Conservation (phyloP, 2,797 vertebrate species). For the Morus bassanus region DNA sequence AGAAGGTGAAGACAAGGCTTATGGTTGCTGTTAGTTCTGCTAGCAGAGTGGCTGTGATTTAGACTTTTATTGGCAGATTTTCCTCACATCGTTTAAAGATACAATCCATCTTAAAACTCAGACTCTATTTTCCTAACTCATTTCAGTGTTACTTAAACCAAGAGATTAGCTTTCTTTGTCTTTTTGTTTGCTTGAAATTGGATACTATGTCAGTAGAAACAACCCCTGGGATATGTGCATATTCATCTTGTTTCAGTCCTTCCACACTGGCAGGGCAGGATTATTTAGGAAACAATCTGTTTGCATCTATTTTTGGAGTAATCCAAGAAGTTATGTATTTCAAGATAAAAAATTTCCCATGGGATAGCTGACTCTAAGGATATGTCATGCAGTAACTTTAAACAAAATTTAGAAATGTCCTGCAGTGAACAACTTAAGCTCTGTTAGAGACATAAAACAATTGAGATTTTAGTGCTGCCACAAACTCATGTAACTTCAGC, state of each 20-base stretch:
- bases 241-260: background rate
- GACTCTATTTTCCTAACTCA: background rate
- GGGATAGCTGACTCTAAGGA: background rate
- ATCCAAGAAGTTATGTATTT: background rate
- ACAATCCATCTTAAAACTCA: background rate
- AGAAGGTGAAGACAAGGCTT: background rate
- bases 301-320: conserved; percentile 26
- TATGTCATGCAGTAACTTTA: background rate
- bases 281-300: background rate
- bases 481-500: background rate
- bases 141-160: background rate
- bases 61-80: background rate
- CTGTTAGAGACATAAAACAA: background rate
- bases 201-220: background rate
- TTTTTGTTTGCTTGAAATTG: background rate
- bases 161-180: background rate
- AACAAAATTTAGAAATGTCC: background rate
- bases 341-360: background rate
- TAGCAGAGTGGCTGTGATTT: background rate
- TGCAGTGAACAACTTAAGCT: background rate
- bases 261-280: background rate
- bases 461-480: background rate
- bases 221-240: background rate
- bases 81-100: background rate
- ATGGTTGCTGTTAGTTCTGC: background rate